Evolutionary conservation across 2,888 invertebrate species (phyloP), one percentile per base, ranked within the genome.

Genomic region (Macrosoma leucophasiata): DNA sequence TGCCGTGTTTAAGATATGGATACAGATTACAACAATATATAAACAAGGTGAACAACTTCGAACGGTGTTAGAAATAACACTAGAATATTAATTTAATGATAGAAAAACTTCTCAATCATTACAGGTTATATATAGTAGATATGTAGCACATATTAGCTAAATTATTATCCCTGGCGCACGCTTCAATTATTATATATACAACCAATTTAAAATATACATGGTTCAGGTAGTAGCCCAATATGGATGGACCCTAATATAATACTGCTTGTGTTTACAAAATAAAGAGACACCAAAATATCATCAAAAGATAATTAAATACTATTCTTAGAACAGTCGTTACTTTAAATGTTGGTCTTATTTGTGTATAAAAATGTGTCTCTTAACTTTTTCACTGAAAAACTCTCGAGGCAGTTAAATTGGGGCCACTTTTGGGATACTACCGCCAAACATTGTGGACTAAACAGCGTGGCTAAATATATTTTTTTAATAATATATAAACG

Each of bases 11-110:
- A 74, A 76, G 79, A 81, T 82, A 81, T 81, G 78, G 64, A 64
- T 77, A 78, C 66, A 75, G 71, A 66, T 69, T 69, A 69, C 78
- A 84, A 84, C 81, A 82, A 79, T 75, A 62, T 78, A 81, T 82
- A 81, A 81, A 82, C 77, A 76, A 75, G n/a, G 81, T 79, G 78
- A 84, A 81, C 82, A 82, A 78, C 64, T 76, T 76, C 65, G 71
- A 79, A 77, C 74, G 48, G 78, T 79, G 76, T 78, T 63, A 67
- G 68, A 70, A 68, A 65, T 73, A 79, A 76, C 72, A 62, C 78
- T 81, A 78, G 67, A 69, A 70, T 71, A 46, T 67, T 71, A 5
- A 61, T 70, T 66, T 74, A 75, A 74, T 76, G 57, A 74, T 77
- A 82, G 78, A 81, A 77, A 70, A 73, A 63, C 63, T 70, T 75